These are phyloP conservation scores for Actenoides hombroni DNA, from an alignment of 2,113 vertebrate genomes.

Conservation along the genomic window DNA sequence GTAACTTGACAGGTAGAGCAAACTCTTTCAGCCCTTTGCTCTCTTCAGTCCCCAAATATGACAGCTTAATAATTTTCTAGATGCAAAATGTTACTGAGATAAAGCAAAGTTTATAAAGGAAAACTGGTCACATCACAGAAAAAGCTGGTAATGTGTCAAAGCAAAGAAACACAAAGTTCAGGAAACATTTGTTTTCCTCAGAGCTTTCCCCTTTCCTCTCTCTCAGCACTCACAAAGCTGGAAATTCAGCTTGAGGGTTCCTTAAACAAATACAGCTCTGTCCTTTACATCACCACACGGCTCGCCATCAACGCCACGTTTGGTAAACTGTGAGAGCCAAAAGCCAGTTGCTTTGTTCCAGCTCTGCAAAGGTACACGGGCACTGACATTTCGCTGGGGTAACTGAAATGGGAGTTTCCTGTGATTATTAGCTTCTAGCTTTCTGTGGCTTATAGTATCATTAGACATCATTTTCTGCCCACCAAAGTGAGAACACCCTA, in stretches of 20 bases:
- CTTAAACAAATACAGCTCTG: conserved; percentile 46
- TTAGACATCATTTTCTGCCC: neutral
- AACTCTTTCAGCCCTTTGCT: conserved; percentile 47
- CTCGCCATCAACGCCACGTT: conserved; percentile 1
- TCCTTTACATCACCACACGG: neutral
- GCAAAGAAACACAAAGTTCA: conserved; percentile 63
- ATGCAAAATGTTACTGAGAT: neutral
- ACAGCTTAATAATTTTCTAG: conserved; percentile 63
- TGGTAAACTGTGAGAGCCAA: conserved; percentile 10
- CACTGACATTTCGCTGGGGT: conserved; percentile 1
- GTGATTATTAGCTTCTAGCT: neutral
- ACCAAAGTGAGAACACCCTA: neutral
- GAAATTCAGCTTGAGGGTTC: neutral
- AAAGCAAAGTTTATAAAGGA: conserved; percentile 57
- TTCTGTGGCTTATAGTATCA: neutral
- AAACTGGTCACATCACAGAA: conserved; percentile 34
- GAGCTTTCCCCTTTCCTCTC: conserved; percentile 27
- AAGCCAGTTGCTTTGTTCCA: conserved; percentile 23
- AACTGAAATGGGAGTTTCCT: neutral
- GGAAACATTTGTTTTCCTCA: conserved; percentile 53
- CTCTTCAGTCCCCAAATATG: conserved; percentile 41
- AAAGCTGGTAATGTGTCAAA: conserved; percentile 51
- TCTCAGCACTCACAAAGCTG: neutral
- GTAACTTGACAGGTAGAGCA: conserved; percentile 37
- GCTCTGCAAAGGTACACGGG: neutral